Evolutionary conservation across 2,113 vertebrate species (phyloP).

Genomic region (Pholis gunnellus): DNA sequence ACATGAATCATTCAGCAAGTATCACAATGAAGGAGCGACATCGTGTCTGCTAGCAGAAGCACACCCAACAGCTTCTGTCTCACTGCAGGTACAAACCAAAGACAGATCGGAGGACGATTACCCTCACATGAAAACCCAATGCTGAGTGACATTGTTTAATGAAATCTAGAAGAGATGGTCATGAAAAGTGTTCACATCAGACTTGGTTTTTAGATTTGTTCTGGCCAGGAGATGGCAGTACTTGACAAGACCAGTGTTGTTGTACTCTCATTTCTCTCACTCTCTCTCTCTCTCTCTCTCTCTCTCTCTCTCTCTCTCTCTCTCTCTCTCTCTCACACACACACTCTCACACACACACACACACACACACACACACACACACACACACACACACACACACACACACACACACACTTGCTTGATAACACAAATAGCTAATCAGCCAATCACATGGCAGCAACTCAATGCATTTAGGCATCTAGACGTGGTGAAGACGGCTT

Average conservation of each 20-base stretch:
- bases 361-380: too few relatives aligned
- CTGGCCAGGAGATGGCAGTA: slow-evolving; percentile 82
- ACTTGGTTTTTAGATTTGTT: not conserved
- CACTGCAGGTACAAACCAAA: not conserved
- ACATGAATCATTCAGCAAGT: not conserved
- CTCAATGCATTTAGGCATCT: too few relatives aligned
- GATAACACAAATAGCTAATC: too few relatives aligned
- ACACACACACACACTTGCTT: too few relatives aligned
- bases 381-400: too few relatives aligned
- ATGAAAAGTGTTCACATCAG: not conserved
- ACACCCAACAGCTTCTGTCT: not conserved
- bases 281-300: too few relatives aligned
- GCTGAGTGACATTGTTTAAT: not conserved
- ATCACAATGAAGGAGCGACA: not conserved
- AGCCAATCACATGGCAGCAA: too few relatives aligned
- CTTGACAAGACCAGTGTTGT: slow-evolving; percentile 47
- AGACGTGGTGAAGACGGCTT: too few relatives aligned
- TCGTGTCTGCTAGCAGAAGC: not conserved
- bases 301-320: too few relatives aligned
- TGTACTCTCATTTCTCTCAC: too few relatives aligned
- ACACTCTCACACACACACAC: too few relatives aligned
- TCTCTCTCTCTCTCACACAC: too few relatives aligned
- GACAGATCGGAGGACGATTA: not conserved
- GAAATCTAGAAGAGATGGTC: not conserved
- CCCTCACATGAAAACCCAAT: not conserved